Evolutionary conservation across 1,140 invertebrate species (phyloP), one percentile per base, ranked within the genome.

Genomic region (Bactericera cockerelli): DNA sequence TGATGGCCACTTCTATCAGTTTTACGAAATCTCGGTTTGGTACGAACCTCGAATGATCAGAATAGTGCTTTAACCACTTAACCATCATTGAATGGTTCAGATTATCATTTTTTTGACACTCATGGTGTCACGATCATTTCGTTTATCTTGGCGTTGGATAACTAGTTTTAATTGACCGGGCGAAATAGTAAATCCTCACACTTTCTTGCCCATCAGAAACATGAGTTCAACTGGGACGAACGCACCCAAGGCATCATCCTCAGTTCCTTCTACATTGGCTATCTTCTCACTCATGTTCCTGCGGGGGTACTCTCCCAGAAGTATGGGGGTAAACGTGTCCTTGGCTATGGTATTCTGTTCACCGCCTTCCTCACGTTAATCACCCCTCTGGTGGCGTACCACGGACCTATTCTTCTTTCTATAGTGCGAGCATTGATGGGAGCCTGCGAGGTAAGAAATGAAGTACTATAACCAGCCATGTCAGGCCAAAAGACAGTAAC

Each of bases 321-420:
- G 10, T 80, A 76, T 61, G 76, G 76, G 16, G 78, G 79, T 2
- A 81, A 81, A 59, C 63, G 69, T 21, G 70, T 76, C n/a, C 71
- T 80, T 56, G 74, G 75, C 19, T 56, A 71, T 13, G 75, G 76
- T 0, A 72, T 70, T 11, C 75, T 69, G 58, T 64, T 72, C 0
- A 72, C 76, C 1, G 70, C 76, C 1, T 67, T 91, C 11, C 82
- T 91, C 69, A 86, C 84, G 13, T 72, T 85, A 58, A 69, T 83
- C 22, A 87, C 78, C 10, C 84, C 82, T 0, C 72, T 75, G 63
- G 79, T 78, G 16, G 79, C 83, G 10, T 64, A 64, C 11, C 19
- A 28, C 26, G 66, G 66, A 13, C 10, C 77, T 70, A 31, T 80
- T 76, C 59, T 63, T 19, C 70, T 87, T 6, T 82, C 84, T 39